Conservation (phyloP, 2,888 invertebrate species). For the Thera obeliscata region DNA sequence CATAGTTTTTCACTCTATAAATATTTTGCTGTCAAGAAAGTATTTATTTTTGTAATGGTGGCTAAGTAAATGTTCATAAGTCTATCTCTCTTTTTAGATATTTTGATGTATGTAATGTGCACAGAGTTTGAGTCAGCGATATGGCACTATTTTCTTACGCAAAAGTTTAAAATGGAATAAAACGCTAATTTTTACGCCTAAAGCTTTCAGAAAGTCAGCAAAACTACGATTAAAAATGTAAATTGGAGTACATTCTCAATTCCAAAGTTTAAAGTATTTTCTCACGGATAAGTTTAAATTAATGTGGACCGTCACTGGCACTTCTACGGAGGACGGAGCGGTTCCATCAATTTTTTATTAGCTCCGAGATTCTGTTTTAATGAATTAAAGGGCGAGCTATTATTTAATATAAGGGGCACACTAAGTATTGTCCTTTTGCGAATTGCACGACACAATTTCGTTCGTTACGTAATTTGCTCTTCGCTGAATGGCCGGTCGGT, state of each 20-base stretch:
- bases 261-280: constrained; percentile 77
- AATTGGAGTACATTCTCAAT: constrained; percentile 73
- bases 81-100: no score
- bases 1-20: no score
- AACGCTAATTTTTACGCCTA: constrained; percentile 44
- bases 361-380: constrained; percentile 62
- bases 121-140: no score
- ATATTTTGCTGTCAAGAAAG: no score
- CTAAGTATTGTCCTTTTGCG: constrained; percentile 54
- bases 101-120: no score
- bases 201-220: constrained; percentile 62
- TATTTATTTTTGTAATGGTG: no score
- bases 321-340: constrained; percentile 60
- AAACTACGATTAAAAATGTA: constrained; percentile 74
- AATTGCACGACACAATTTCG: constrained; percentile 70
- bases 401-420: constrained; percentile 64
- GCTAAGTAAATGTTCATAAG: no score
- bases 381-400: constrained; percentile 58
- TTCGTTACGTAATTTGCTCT: constrained; percentile 52
- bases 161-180: constrained; percentile 16
- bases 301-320: constrained; percentile 71
- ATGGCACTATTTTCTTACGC: not conserved
- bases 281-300: constrained; percentile 77
- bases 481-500: constrained; percentile 67
- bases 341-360: constrained; percentile 74